Evolutionary conservation across 2,888 invertebrate species (phyloP), one percentile per base, ranked within the genome.

Genomic region (Kryphioiulus occultus): DNA sequence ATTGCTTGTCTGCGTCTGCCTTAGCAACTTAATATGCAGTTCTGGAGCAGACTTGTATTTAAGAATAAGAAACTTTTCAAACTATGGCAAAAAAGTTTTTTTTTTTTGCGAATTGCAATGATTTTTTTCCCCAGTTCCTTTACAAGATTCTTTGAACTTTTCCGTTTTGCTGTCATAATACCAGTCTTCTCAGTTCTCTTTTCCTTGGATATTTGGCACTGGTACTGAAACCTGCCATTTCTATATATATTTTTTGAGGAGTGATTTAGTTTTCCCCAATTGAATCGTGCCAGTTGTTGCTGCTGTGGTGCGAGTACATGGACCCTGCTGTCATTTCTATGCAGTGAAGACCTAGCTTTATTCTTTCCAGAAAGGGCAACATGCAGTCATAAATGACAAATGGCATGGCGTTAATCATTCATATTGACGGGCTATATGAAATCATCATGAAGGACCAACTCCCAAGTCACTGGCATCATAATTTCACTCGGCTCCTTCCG

Each of bases 331-430:
- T 68, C 68, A 68, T 22, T 68, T 68, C 68, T 68, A 68, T 68
- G 26, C 26, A 68, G 68, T 26, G 68, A 26, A 22, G 68, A 26
- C 68, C 19, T 68, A 68, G 68, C 26, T 68, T 68, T 68, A 68
- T 68, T 68, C 68, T 68, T 68, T 68, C 68, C 68, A 68, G 26
- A 68, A 68, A 68, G 22, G 68, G 26, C 26, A 68, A 68, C 22
- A 68, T 68, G 68, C 68, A 68, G 68, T 68, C 68, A 68, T 68
- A 68, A 68, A 68, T 68, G 68, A 68, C 68, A 68, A 68, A 68
- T 68, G 68, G 68, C 68, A n/a, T 4, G 12, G 68, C 68, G 26
- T 68, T 68, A 68, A 68, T 68, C 68, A 68, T 68, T 26, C 26
- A 68, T 26, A 26, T n/a, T 68, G 68, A 68, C 68, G 68, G 22